These are phyloP conservation scores for Thumatha senex DNA, from an alignment of 2,888 invertebrate species.

Conservation along the genomic window DNA sequence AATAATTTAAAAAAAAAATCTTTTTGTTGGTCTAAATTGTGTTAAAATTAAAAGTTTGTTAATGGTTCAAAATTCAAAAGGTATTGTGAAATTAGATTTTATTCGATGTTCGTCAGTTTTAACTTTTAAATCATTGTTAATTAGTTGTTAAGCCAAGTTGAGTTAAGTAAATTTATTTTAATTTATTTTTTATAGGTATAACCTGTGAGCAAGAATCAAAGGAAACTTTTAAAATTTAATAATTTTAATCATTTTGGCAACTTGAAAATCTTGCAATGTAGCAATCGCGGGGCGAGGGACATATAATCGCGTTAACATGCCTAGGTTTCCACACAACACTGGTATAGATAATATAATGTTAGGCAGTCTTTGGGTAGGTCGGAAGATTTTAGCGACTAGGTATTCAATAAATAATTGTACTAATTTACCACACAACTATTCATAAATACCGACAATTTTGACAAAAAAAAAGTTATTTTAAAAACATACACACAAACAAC, in stretches of 20 bases:
- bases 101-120: too few relatives aligned
- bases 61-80: too few relatives aligned
- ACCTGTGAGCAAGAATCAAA: too few relatives aligned
- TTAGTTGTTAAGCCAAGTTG: too few relatives aligned
- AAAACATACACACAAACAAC: conserved; percentile 18
- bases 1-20: too few relatives aligned
- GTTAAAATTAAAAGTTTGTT: too few relatives aligned
- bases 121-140: too few relatives aligned
- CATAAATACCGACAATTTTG: conserved; percentile 50
- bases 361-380: conserved; percentile 84
- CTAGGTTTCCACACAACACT: conserved; percentile 70
- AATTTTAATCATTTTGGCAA: neutral
- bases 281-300: conserved; percentile 66
- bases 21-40: too few relatives aligned
- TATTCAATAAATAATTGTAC: conserved; percentile 57
- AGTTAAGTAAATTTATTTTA: too few relatives aligned
- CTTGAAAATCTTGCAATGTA: conserved; percentile 61
- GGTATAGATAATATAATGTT: conserved; percentile 72
- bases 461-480: conserved; percentile 44
- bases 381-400: conserved; percentile 81
- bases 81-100: too few relatives aligned
- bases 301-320: conserved; percentile 51
- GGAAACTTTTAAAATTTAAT: too few relatives aligned
- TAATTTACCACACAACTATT: conserved; percentile 60
- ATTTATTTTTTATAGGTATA: too few relatives aligned